Evolutionary conservation across 1,140 invertebrate species (phyloP), one percentile per base, ranked within the genome.

Genomic region (Drosophila biarmipes): DNA sequence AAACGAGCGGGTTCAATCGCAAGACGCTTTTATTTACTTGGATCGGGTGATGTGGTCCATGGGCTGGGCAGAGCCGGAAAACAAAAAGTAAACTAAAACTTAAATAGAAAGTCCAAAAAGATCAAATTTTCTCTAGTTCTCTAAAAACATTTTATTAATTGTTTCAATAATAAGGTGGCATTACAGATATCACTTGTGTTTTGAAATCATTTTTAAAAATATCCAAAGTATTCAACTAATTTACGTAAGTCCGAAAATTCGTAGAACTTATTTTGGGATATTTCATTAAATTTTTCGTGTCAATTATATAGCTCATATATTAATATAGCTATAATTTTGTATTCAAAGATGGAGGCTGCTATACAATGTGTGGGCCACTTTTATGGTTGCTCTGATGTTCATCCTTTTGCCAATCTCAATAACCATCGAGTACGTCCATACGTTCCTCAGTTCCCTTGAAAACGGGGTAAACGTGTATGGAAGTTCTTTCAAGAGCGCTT

Each of bases 381-480:
- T 63, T 0, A 21, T 38, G 0, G 62, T 34, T 0, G 0, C 57
- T 0, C 3, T 71, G 2, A 7, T 40, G 0, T 38, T 86, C 0
- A 24, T 68, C 0, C 5, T 67, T 2, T 2, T 73, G 21, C 62
- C 56, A 0, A 34, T 51, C 0, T 37, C 56, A 0, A 38, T 89
- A 8, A 1, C 53, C 6, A 10, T 53, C 0, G 78, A 76, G 29
- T 82, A 84, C 6, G 7, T 73, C 2, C 42, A 66, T 29, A 54
- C 72, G 29, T 87, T 87, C 11, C 51, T 87, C 7, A 87, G 78
- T 17, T 87, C 82, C 2, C 12, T 86, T 0, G 64, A 74, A 27
- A 53, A 78, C 14, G 12, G n/a, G 0, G 34, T 80, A 0, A 78
- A 87, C 10, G 61, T 71, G 2, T 59, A 75, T 2, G 82, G 82